Evolutionary conservation across 2,888 invertebrate genomes (phyloP), one percentile per base, ranked within the genome.

Genomic region (Amphipyra berbera): DNA sequence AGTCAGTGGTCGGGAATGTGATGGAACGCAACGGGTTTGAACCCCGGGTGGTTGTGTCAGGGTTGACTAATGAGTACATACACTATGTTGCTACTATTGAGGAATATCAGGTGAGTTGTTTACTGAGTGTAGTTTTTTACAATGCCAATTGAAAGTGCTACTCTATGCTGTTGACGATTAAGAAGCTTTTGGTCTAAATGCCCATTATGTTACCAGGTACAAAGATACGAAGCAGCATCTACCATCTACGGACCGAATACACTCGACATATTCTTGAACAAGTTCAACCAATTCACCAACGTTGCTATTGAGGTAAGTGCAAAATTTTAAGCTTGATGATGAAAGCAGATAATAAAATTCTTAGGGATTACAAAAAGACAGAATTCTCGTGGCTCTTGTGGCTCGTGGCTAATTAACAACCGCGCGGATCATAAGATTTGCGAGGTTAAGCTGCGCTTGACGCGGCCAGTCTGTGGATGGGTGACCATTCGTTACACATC

Each of bases 191-290:
- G 14, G 27, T 49, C 10, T 12, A 3, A 54, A 12, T 0, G 10
- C 12, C 45, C 8, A n/a, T 14, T 0, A 10, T 13, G n/a, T 45
- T 0, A 70, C n/a, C 87, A 98, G 97, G 90, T 97, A n/a, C 98
- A 98, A 92, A 95, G 98, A 42, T 98, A 98, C 87, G 98, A 98
- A 92, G 98, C 96, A 0, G 98, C 97, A 0, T 98, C 98, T 0
- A 98, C 98, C 0, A 96, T 98, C 71, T 98, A 95, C 83, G 98
- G 98, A 0, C 98, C 98, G 0, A 95, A 98, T 84, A 97, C 98
- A 0, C 90, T 98, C 5, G 95, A 96, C n/a, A 97, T 98, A 45
- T 97, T 97, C 83, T 88, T 97, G 33, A 95, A 97, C 64, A 96
- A 97, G 62, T 98, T 96, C 82, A 88, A 86, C 1, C 95, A 96